Base-by-base conservation (phyloP, 2,113 vertebrate genomes). In the Microtus richardsoni region DNA sequence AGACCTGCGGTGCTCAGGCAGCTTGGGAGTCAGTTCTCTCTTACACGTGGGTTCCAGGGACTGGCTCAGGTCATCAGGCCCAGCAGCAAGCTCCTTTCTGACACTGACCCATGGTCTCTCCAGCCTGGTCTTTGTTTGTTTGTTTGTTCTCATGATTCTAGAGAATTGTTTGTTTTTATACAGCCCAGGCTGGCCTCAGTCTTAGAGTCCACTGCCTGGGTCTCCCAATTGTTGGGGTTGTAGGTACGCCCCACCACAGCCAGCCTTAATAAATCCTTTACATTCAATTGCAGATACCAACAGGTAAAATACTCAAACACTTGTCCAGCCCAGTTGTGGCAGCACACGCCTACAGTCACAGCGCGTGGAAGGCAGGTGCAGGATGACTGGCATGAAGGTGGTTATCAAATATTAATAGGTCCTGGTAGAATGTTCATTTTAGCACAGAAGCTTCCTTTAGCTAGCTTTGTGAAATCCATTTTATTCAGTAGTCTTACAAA, bases 401-500 rank as follows among this genome's bases (percentile, higher is more conserved):
- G 7, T 60, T 60, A 60, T 8, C 22, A 28, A 24, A 13, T 13
- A 24, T 60, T 28, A 41, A 62, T 7, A 39, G 79, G n/a, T 4
- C 24, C n/a, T 62, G 49, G 16, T 62, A 41, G 80, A 83, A 41
- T 83, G 7, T 60, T 62, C 22, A 17, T 26, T 41, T 28, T 30
- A 62, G n/a, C 19, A n/a, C 5, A 58, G 11, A 83, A 41, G 13
- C 92, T 97, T 96, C 96, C 98, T 98, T 98, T 98, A 98, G 97
- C 79, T 83, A 58, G 74, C 95, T 93, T 95, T 97, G 94, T 94
- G 54, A 96, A 36, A 60, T 98, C 66, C 89, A 89, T 95, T 97
- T 52, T 62, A 83, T 41, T 83, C 22, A 97, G 89, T 98, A 97
- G 54, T 79, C 91, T 97, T 49, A 75, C 96, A 80, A 93, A 94